Percentiles rank a stretch among this genome's conserved stretches.
Conservation (phyloP, 2,797 vertebrate species). For the Zonotrichia albicollis region DNA sequence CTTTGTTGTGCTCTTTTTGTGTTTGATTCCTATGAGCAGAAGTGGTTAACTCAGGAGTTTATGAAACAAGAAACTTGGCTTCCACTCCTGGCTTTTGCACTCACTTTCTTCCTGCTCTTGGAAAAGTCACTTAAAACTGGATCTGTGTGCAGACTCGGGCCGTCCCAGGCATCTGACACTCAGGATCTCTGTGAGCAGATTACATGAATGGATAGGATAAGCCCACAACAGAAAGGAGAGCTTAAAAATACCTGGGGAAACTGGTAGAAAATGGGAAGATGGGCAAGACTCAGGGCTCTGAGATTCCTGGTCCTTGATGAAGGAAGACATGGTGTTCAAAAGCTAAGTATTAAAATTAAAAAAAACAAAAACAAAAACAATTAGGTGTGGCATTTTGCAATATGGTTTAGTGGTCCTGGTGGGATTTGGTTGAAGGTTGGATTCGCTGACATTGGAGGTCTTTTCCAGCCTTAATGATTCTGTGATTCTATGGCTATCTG, state of each 20-base stretch:
- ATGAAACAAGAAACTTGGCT: conserved; percentile 47
- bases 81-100: not conserved
- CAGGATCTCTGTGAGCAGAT: not conserved
- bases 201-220: not conserved
- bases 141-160: not conserved
- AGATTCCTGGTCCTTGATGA: not conserved
- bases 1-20: not conserved
- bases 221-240: not conserved
- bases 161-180: not conserved
- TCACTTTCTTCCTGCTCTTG: conserved; percentile 1
- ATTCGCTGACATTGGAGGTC: not conserved
- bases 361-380: too few species aligned
- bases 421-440: not conserved
- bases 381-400: rapidly evolving
- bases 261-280: not conserved
- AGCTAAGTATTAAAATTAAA: not conserved
- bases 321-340: not conserved
- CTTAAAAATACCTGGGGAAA: not conserved
- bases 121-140: not conserved
- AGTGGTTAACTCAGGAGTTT: conserved; percentile 39
- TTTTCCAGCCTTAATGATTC: not conserved
- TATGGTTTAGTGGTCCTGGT: not conserved
- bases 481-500: not conserved
- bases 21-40: not conserved
- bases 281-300: not conserved